phyloP scores from a whole-genome alignment of 2,797 vertebrate species.

The Cryptoblepharus egeriae region DNA sequence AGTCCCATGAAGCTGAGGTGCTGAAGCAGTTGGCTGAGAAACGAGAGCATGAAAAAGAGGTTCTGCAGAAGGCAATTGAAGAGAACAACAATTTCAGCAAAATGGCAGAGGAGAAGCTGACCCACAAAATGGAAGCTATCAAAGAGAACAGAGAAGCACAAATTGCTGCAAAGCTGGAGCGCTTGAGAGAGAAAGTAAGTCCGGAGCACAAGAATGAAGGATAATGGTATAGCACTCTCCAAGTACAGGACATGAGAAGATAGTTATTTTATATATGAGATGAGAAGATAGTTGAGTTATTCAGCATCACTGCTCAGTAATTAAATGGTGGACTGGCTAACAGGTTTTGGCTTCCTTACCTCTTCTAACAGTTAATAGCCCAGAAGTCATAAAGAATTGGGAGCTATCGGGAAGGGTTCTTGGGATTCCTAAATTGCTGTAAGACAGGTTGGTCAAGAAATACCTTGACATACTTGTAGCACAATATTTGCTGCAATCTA shows the following conservation, averaged over 20 bases:
- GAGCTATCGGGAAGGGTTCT: not conserved
- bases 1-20: constrained; percentile 91
- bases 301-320: no score
- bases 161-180: constrained; percentile 91
- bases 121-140: constrained; percentile 94
- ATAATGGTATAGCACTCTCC: not conserved
- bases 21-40: constrained; percentile 93
- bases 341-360: not conserved
- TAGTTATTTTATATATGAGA: no score
- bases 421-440: not conserved
- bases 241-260: no score
- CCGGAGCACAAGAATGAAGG: not conserved
- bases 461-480: no score
- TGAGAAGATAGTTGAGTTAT: no score
- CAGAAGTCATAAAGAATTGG: not conserved
- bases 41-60: constrained; percentile 92
- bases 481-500: not conserved
- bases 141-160: constrained; percentile 92
- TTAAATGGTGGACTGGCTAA: not conserved
- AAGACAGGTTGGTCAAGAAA: not conserved
- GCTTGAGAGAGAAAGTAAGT: constrained; percentile 92
- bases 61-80: constrained; percentile 91
- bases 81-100: constrained; percentile 94
- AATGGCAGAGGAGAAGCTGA: constrained; percentile 92
- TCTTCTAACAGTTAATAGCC: not conserved